These are phyloP conservation scores for Hirudinaria manillensis DNA, from an alignment of 2,888 invertebrate genomes.

Conservation along the genomic window DNA sequence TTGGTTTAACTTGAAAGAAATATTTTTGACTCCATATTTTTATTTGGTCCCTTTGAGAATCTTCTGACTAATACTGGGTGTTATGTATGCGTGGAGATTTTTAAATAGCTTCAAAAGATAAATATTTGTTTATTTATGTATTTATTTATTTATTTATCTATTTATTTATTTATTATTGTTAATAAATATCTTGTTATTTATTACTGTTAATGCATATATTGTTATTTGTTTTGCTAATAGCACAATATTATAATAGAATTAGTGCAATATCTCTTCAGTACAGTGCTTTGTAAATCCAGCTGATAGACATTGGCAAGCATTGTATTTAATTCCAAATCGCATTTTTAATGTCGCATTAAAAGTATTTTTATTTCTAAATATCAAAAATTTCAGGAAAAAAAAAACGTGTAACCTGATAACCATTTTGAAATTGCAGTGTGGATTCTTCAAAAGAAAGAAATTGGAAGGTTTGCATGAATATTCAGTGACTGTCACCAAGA, in stretches of 20 bases:
- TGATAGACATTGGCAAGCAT: too few species aligned
- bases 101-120: neutral
- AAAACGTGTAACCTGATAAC: too few species aligned
- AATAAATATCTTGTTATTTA: neutral
- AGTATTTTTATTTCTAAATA: too few species aligned
- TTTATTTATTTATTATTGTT: neutral
- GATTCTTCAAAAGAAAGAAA: slow-evolving; percentile 22
- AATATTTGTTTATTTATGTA: neutral
- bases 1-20: too few species aligned
- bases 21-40: too few species aligned
- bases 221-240: neutral
- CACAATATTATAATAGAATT: neutral
- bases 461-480: slow-evolving; percentile 17
- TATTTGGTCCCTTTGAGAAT: neutral
- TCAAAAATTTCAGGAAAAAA: too few species aligned
- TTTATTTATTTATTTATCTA: neutral
- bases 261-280: too few species aligned
- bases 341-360: too few species aligned
- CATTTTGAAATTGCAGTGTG: slow-evolving; percentile 6
- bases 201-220: neutral
- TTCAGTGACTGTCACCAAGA: slow-evolving; percentile 25
- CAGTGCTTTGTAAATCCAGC: too few species aligned
- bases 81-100: neutral
- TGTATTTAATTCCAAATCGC: too few species aligned
- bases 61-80: neutral